Evolutionary conservation across 2,113 vertebrate genomes (phyloP).

Genomic region (Dryoscopus gambensis): DNA sequence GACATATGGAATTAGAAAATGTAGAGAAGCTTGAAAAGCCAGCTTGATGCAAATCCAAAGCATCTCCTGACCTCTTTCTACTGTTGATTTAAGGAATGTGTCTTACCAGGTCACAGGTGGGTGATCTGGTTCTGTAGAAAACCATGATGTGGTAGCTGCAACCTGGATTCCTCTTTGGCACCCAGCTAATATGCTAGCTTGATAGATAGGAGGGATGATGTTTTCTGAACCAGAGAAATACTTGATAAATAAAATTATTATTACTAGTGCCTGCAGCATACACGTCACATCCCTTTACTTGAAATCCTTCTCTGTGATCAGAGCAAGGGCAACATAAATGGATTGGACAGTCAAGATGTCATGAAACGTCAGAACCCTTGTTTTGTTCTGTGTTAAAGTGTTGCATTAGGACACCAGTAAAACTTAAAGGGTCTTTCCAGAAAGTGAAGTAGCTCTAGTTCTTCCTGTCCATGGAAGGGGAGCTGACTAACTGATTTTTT

Average conservation of each 20-base stretch:
- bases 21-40: background rate
- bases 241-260: background rate
- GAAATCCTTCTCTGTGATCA: background rate
- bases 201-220: background rate
- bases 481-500: background rate
- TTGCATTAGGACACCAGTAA: background rate
- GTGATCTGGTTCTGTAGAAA: background rate
- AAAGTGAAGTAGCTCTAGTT: background rate
- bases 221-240: background rate
- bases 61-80: background rate
- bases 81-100: rapidly evolving
- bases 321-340: background rate
- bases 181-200: background rate
- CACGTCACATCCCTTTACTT: background rate
- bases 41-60: background rate
- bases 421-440: background rate
- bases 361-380: background rate
- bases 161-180: background rate
- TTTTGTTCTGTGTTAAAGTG: background rate
- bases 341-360: background rate
- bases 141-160: background rate
- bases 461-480: background rate
- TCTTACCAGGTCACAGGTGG: background rate
- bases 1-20: background rate
- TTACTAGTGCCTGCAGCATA: background rate